Base-by-base conservation (phyloP, 2,113 vertebrate species). In the Lagopus muta region DNA sequence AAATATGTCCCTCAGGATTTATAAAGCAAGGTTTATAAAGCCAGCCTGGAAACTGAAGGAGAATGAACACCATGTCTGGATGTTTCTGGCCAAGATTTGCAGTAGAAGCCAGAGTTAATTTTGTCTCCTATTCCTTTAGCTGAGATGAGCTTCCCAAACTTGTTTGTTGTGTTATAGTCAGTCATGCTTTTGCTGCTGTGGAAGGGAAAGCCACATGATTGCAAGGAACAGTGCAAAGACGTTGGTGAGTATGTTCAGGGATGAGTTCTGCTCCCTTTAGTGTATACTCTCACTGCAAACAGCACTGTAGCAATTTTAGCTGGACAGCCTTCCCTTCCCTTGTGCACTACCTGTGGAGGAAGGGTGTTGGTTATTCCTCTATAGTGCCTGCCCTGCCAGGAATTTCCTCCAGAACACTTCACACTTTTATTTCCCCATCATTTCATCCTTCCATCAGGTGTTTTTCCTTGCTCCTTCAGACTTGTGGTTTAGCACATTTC, bases 331-430 rank as follows among this genome's bases (percentile, higher is more conserved):
- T 93, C 55, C 82, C 66, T 80, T 64, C 42, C 92, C 55, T 81
- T 36, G 28, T 79, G 76, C 83, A 32, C 55, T 78, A 58, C 70
- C 81, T 82, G 77, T 69, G 65, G 45, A 94, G 70, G 38, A 54
- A 85, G 75, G 43, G 64, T 89, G 70, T 84, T 91, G 66, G 40
- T 88, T 94, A 43, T 96, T 82, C 52, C 38, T 80, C 38, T 52
- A 28, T 27, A 22, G n/a, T 45, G 50, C 83, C 64, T 91, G 47
- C 72, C 43, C 82, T 89, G 88, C 67, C 71, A 95, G 91, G 94
- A 94, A 94, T 96, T 97, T 96, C 65, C 91, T 95, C 72, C 91
- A 91, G 88, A 96, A 85, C 69, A 86, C 25, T 96, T 90, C 78
- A 85, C 80, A 62, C 89, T 83, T 96, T 60, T 69, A 82, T 85